phyloP scores from a whole-genome alignment of 2,113 vertebrate genomes.

The Pelecanoides urinatrix region DNA sequence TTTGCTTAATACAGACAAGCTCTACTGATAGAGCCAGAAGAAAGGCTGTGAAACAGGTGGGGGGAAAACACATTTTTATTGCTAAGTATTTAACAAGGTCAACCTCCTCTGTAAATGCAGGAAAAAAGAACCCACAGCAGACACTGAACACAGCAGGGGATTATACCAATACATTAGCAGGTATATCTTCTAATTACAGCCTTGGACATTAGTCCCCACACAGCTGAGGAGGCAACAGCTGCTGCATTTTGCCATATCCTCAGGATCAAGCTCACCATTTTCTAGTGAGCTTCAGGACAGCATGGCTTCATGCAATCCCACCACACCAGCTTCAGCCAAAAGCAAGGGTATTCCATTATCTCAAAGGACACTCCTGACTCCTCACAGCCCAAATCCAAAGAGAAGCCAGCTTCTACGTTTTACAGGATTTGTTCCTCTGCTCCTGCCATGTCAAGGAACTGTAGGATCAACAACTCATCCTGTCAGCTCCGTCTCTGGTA shows the following conservation, averaged over 20 bases:
- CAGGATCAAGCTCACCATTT: not conserved
- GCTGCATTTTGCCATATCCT: not conserved
- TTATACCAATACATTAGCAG: slow-evolving; percentile 39
- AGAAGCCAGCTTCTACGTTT: not conserved
- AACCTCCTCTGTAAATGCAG: not conserved
- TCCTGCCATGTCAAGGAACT: not conserved
- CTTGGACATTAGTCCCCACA: not conserved
- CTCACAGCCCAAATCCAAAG: not conserved
- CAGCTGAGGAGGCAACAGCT: not conserved
- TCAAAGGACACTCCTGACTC: not conserved
- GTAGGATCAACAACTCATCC: not conserved
- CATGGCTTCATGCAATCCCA: not conserved
- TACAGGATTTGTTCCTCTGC: not conserved
- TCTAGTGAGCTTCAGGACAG: not conserved
- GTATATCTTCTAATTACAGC: slow-evolving; percentile 21
- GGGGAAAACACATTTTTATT: not conserved
- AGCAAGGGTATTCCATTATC: not conserved
- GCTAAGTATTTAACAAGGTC: slow-evolving; percentile 32
- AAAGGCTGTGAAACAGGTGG: not conserved
- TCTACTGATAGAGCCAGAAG: not conserved
- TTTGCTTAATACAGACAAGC: not conserved
- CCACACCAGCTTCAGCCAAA: not conserved
- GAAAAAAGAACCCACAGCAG: slow-evolving; percentile 9
- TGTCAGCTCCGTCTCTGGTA: not conserved
- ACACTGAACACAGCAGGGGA: not conserved